Percentiles rank a stretch among this genome's conserved stretches.
These are phyloP conservation scores for Apostichopus japonicus DNA, from an alignment of 35 echinoderm and acorn worm species.

Conservation along the genomic window DNA sequence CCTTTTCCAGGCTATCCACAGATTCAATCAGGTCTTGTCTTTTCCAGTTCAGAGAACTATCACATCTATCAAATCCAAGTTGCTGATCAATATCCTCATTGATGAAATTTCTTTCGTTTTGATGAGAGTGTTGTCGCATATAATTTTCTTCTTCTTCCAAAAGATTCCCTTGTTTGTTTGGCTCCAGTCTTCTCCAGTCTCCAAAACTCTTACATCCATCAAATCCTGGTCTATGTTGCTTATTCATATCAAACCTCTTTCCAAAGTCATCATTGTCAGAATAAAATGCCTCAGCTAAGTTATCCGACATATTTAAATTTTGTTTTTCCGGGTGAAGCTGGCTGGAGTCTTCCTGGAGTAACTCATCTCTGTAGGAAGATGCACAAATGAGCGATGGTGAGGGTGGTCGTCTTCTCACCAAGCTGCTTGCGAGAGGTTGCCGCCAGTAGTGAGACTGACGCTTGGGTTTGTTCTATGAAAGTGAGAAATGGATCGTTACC, in stretches of 20 bases:
- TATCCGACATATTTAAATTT: background rate
- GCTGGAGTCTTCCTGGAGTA: background rate
- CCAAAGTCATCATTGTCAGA: background rate
- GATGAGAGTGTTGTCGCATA: too few relatives aligned
- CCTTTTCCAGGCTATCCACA: too few relatives aligned
- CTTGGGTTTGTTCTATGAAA: background rate
- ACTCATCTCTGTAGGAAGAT: background rate
- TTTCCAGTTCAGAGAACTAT: too few relatives aligned
- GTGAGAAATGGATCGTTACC: background rate
- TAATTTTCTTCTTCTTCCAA: too few relatives aligned
- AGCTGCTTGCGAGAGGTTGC: constrained; percentile 17
- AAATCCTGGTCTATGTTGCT: background rate
- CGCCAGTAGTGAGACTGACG: constrained; percentile 21
- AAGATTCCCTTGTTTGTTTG: background rate
- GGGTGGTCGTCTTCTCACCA: background rate
- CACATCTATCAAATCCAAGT: too few relatives aligned
- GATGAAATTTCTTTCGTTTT: too few relatives aligned
- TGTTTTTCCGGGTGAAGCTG: background rate
- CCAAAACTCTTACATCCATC: background rate
- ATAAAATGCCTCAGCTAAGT: too few relatives aligned
- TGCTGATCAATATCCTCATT: too few relatives aligned
- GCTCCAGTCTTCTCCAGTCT: background rate
- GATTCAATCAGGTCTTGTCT: too few relatives aligned
- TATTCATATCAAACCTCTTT: background rate
- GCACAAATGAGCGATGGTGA: constrained; percentile 13